A percentile compares a stretch with the other conserved stretches of the same genome.
Evolutionary conservation across 2,888 invertebrate genomes (phyloP).

Genomic region (Dolichopus griseipennis): DNA sequence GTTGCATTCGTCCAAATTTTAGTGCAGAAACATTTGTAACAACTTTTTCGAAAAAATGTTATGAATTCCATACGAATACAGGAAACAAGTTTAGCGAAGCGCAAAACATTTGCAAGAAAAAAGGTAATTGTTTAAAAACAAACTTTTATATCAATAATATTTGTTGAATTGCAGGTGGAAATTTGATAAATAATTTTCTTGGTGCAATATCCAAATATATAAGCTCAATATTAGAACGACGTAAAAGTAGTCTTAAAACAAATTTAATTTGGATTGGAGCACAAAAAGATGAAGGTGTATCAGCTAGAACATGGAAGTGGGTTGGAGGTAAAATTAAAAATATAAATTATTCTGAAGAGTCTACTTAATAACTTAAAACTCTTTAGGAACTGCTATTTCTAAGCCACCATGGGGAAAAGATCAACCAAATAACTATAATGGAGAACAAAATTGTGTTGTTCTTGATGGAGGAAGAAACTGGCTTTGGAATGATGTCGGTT

Average conservation of each 20-base stretch:
- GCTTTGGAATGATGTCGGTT: slow-evolving; percentile 92
- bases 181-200: slow-evolving; percentile 41
- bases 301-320: slow-evolving; percentile 82
- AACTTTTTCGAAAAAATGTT: slow-evolving; percentile 78
- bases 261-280: slow-evolving; percentile 89
- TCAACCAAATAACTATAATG: slow-evolving; percentile 92
- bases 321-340: slow-evolving; percentile 63
- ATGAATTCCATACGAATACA: slow-evolving; percentile 74
- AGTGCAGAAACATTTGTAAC: slow-evolving; percentile 73
- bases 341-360: background rate
- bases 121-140: slow-evolving; percentile 43
- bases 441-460: slow-evolving; percentile 91
- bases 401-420: slow-evolving; percentile 86
- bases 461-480: slow-evolving; percentile 82
- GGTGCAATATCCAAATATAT: slow-evolving; percentile 46
- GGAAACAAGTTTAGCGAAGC: slow-evolving; percentile 80
- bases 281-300: slow-evolving; percentile 74
- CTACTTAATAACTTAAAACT: background rate
- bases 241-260: slow-evolving; percentile 70
- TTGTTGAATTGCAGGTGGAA: slow-evolving; percentile 32
- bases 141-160: background rate
- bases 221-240: slow-evolving; percentile 67
- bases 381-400: slow-evolving; percentile 62
- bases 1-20: slow-evolving; percentile 64
- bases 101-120: slow-evolving; percentile 61